A percentile compares a stretch with the other conserved stretches of the same genome.
phyloP scores from a whole-genome alignment of 2,113 vertebrate genomes.

The Phalacrocorax aristotelis region DNA sequence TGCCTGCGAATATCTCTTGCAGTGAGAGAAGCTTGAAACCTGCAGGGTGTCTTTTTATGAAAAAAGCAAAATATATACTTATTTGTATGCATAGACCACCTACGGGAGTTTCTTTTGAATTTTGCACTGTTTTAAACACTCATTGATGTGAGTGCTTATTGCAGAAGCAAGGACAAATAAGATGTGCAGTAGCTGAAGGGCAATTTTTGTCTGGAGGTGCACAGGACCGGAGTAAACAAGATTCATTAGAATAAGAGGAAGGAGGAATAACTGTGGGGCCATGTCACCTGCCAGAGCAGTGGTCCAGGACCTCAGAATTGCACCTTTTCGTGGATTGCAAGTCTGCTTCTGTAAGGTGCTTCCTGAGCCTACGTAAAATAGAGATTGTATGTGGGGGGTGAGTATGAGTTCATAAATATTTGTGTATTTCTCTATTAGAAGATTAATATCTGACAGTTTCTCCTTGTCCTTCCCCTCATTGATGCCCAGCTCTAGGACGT shows the following conservation, averaged over 20 bases:
- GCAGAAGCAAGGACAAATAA: constrained; percentile 64
- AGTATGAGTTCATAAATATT: neutral
- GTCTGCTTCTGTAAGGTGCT: neutral
- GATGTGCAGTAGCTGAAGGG: constrained; percentile 48
- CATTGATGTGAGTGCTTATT: constrained; percentile 61
- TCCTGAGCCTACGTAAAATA: neutral
- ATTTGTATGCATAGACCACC: constrained; percentile 70
- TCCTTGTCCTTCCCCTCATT: neutral
- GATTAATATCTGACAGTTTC: neutral
- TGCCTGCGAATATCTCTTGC: constrained; percentile 49
- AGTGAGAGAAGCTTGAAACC: constrained; percentile 61
- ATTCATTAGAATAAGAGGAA: neutral
- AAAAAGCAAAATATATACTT: constrained; percentile 67
- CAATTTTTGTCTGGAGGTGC: constrained; percentile 38
- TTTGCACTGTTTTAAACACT: constrained; percentile 66
- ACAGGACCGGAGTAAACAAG: neutral
- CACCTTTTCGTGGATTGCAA: neutral
- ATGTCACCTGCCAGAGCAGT: neutral
- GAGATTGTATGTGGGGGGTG: neutral
- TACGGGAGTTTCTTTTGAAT: constrained; percentile 69
- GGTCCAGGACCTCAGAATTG: neutral
- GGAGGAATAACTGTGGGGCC: neutral
- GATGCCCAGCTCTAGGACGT: neutral
- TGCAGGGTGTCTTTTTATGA: constrained; percentile 67
- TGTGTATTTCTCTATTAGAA: neutral